phyloP scores from a whole-genome alignment of 2,113 vertebrate genomes.

The Trematomus loennbergii region DNA sequence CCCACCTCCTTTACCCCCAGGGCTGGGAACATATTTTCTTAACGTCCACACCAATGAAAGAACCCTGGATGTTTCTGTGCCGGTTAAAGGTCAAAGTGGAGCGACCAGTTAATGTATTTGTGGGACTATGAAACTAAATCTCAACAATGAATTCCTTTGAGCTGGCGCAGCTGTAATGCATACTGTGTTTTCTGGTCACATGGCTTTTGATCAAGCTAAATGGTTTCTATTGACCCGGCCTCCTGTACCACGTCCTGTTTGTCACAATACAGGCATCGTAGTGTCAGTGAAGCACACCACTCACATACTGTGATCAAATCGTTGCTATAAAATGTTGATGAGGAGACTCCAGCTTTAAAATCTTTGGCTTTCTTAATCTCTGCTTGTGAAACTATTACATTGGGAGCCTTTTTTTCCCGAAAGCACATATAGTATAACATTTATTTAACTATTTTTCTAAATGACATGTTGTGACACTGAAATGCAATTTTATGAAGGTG shows the following conservation, averaged over 20 bases:
- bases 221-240: conserved; percentile 32
- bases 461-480: background rate
- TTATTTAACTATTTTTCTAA: background rate
- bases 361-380: background rate
- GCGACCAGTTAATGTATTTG: conserved; percentile 3
- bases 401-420: background rate
- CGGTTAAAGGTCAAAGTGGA: conserved; percentile 23
- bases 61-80: background rate
- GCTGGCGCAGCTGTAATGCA: conserved; percentile 20
- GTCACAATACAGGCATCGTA: conserved; percentile 3
- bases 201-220: conserved; percentile 43
- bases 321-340: conserved; percentile 17
- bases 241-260: background rate
- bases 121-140: conserved; percentile 12
- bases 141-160: conserved; percentile 17
- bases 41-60: background rate
- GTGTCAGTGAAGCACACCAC: conserved; percentile 6
- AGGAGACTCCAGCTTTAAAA: conserved; percentile 4
- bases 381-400: background rate
- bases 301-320: conserved; percentile 29
- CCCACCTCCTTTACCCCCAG: background rate
- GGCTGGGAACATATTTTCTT: conserved; percentile 9
- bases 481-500: background rate
- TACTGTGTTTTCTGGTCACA: conserved; percentile 22
- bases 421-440: background rate